Evolutionary conservation across 1,140 invertebrate genomes (phyloP).

Genomic region (Hycleus cichorii): DNA sequence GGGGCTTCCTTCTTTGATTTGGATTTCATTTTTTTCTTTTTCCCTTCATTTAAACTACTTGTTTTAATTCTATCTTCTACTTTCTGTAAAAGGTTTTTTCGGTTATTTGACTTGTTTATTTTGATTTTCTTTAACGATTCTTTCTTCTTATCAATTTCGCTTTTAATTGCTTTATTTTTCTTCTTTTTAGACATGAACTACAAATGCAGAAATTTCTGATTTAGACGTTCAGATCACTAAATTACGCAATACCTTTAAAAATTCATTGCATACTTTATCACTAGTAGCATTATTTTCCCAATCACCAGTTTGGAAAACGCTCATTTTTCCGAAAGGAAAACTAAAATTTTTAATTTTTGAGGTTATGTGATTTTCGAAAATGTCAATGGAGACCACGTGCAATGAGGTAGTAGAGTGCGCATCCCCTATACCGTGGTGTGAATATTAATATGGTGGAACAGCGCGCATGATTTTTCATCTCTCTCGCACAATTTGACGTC

Average conservation of each 20-base stretch:
- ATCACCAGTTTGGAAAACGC: slow-evolving; percentile 13
- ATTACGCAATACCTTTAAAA: slow-evolving; percentile 15
- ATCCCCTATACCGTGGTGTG: no score
- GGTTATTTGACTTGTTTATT: not conserved
- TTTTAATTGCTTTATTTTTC: slow-evolving; percentile 17
- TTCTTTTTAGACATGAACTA: slow-evolving; percentile 19
- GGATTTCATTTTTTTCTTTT: no score
- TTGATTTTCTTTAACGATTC: not conserved
- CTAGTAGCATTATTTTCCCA: slow-evolving; percentile 17
- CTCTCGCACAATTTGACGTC: no score
- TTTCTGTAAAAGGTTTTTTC: not conserved
- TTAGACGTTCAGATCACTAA: not conserved
- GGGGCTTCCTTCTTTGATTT: not conserved
- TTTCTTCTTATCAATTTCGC: not conserved
- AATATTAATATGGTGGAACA: no score
- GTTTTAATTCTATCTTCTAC: not conserved
- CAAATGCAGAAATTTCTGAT: not conserved
- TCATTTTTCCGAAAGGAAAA: not conserved
- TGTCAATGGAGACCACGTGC: no score
- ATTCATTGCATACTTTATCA: slow-evolving; percentile 13
- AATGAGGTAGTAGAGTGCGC: no score
- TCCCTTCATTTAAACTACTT: no score
- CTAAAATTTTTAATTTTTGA: no score
- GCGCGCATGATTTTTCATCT: no score
- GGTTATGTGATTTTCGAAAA: no score